Evolutionary conservation across 2,888 invertebrate genomes (phyloP), one percentile per base, ranked within the genome.

Genomic region (Acanthoscelides obtectus): DNA sequence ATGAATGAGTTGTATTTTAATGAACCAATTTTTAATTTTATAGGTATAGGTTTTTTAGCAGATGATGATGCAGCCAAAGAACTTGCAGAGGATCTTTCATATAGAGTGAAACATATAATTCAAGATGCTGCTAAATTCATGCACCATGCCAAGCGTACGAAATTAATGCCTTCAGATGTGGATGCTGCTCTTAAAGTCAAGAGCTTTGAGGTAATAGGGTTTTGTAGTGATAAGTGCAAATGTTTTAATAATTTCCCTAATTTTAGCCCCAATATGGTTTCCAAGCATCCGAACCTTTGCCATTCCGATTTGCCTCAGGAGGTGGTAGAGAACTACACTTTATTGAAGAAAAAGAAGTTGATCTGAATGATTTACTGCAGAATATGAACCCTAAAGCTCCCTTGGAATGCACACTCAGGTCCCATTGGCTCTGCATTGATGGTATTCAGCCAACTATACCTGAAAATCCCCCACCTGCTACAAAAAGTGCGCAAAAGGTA

Each of bases 381-480:
- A 90, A 93, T 68, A 89, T 92, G 25, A 90, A 93, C 75, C 94
- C 96, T 0, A 98, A 97, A 87, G 89, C 97, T 64, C 98, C 98
- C 0, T 85, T 97, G 64, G 94, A 95, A 79, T 91, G 95, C 20
- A 90, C 94, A 0, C 84, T 98, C 2, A 89, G 97, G 83, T 94
- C 97, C 63, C 99, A 99, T 87, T 99, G 98, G 99, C 87, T 97
- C 75, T 95, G 93, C 83, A 98, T 99, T 73, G 98, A 99, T 83
- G 99, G 99, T 1, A 93, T 96, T 0, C 99, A 99, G 82, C 99
- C 99, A 0, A 94, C 98, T 0, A 94, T 99, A 72, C 99, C 99
- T 0, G 99, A 99, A 87, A 99, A 99, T 88, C 99, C 99, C 45
- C 97, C 98, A 1, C 97, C 98, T 0, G 89, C 97, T 17, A 93